A percentile compares a stretch with the other conserved stretches of the same genome.
Evolutionary conservation across 2,888 invertebrate genomes (phyloP).

Genomic region (Arrhopalites spinosus): DNA sequence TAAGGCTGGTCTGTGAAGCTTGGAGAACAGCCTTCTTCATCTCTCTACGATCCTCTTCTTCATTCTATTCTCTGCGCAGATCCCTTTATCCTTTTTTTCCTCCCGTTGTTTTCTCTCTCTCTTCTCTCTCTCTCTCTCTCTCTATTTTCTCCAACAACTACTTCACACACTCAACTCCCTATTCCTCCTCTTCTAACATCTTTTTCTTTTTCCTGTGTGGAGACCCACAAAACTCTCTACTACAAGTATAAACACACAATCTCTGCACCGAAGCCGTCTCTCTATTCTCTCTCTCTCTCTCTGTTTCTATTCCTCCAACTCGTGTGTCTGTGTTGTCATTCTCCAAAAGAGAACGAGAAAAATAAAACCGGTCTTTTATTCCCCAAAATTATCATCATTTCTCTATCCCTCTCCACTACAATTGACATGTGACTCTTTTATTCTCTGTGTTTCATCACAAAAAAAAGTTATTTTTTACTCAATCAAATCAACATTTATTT

Average conservation of each 20-base stretch:
- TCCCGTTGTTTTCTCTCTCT: conserved; percentile 44
- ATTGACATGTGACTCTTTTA: too few relatives aligned
- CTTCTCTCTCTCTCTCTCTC: too few relatives aligned
- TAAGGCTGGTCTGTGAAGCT: conserved; percentile 29
- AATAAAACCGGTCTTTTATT: too few relatives aligned
- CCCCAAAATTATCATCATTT: too few relatives aligned
- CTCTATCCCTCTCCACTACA: too few relatives aligned
- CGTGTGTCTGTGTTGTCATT: background rate
- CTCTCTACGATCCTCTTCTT: conserved; percentile 14
- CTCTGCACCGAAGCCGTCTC: background rate
- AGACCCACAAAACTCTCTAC: background rate
- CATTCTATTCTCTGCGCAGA: conserved; percentile 45
- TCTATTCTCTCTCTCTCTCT: background rate
- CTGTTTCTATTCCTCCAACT: background rate
- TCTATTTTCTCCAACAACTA: conserved; percentile 16
- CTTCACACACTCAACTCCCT: conserved; percentile 24
- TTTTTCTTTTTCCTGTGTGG: background rate
- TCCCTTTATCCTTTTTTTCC: conserved; percentile 43
- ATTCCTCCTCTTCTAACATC: conserved; percentile 13
- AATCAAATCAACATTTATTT: too few relatives aligned
- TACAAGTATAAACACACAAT: background rate
- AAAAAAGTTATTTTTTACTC: too few relatives aligned
- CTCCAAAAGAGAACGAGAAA: too few relatives aligned
- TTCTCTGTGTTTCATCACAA: too few relatives aligned
- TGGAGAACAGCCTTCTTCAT: conserved; percentile 40